A percentile compares a stretch with the other conserved stretches of the same genome.
phyloP scores from a whole-genome alignment of 2,113 vertebrate genomes.

The Engraulis encrasicolus region DNA sequence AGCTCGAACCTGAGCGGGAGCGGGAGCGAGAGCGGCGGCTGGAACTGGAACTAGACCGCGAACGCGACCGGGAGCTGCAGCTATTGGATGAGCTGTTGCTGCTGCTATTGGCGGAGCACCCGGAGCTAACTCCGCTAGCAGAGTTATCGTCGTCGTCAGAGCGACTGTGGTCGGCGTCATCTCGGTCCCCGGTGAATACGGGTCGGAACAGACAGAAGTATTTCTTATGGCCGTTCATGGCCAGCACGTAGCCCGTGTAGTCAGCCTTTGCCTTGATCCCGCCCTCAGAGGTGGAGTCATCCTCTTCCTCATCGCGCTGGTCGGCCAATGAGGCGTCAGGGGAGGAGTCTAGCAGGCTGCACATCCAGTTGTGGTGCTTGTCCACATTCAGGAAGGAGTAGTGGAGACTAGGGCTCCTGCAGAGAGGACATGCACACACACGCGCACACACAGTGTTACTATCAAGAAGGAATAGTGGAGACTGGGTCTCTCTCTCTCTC shows the following conservation, averaged over 20 bases:
- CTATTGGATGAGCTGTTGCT: not conserved
- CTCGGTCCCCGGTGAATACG: slow-evolving; percentile 76
- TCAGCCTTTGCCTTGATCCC: slow-evolving; percentile 77
- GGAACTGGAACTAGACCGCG: slow-evolving; percentile 45
- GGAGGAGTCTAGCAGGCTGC: slow-evolving; percentile 79
- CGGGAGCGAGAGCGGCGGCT: slow-evolving; percentile 68
- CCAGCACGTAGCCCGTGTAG: slow-evolving; percentile 88
- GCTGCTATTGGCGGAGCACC: not conserved
- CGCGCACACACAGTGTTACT: too few species aligned
- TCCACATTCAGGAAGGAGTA: slow-evolving; percentile 96
- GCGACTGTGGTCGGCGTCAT: slow-evolving; percentile 70
- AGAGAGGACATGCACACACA: not conserved
- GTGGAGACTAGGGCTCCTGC: slow-evolving; percentile 87
- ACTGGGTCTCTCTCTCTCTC: not conserved
- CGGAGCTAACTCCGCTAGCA: not conserved
- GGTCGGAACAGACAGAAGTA: slow-evolving; percentile 95
- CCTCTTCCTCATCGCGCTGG: slow-evolving; percentile 67
- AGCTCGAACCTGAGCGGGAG: slow-evolving; percentile 65
- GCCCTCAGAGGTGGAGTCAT: slow-evolving; percentile 76
- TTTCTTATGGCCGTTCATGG: slow-evolving; percentile 94
- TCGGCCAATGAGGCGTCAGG: slow-evolving; percentile 70
- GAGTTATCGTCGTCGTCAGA: slow-evolving; percentile 49
- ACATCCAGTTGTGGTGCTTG: slow-evolving; percentile 90
- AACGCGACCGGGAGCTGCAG: not conserved
- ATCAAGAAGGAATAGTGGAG: too few species aligned